Percentiles rank a stretch among this genome's conserved stretches.
Conservation (phyloP, 2,797 vertebrate genomes). For the Hippocampus kuda region DNA sequence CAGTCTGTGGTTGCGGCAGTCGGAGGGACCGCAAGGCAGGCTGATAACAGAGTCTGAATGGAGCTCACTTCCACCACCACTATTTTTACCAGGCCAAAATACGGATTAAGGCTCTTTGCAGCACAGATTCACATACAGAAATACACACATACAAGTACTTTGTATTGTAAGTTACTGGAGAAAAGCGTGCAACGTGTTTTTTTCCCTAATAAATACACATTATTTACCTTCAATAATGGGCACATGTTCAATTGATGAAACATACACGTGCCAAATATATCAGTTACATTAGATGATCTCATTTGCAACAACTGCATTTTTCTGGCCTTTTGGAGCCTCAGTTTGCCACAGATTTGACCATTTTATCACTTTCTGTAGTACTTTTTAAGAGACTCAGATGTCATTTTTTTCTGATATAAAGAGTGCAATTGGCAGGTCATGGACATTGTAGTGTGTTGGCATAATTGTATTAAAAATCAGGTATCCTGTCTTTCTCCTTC, state of each 20-base stretch:
- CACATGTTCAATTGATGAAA: neutral
- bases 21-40: constrained; percentile 53
- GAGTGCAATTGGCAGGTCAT: neutral
- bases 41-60: constrained; percentile 67
- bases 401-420: constrained; percentile 11
- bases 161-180: constrained; percentile 25
- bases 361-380: neutral
- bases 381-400: neutral
- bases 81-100: constrained; percentile 65
- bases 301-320: neutral
- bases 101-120: constrained; percentile 47
- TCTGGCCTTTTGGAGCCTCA: neutral
- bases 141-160: constrained; percentile 19
- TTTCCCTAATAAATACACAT: constrained; percentile 4
- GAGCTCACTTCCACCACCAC: constrained; percentile 66
- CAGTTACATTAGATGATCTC: neutral
- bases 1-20: constrained; percentile 60
- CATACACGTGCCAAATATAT: neutral
- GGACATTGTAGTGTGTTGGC: neutral
- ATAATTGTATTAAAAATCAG: neutral
- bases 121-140: constrained; percentile 27
- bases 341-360: neutral
- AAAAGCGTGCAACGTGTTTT: constrained; percentile 25
- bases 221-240: neutral
- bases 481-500: constrained; percentile 32